These are phyloP conservation scores for Hydrochoerus hydrochaeris DNA, from an alignment of 2,113 vertebrate genomes.

Conservation along the genomic window DNA sequence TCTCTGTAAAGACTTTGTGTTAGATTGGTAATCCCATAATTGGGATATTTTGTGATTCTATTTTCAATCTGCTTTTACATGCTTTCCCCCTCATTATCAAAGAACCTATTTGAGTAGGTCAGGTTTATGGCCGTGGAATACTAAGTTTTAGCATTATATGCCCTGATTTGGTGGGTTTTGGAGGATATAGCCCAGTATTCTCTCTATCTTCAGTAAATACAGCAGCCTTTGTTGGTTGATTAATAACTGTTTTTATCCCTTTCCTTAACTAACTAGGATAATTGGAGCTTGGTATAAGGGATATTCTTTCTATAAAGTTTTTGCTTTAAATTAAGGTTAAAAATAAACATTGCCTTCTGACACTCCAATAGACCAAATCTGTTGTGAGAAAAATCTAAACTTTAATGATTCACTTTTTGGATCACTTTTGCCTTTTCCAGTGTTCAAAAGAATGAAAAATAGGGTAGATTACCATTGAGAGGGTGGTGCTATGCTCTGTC, in stretches of 20 bases:
- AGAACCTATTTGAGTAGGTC: not conserved
- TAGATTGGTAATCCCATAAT: not conserved
- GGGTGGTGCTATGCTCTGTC: not conserved
- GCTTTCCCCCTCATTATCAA: not conserved
- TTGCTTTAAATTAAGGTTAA: constrained; percentile 11
- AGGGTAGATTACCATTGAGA: not conserved
- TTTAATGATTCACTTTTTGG: constrained; percentile 41
- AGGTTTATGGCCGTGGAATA: not conserved
- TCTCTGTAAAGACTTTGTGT: not conserved
- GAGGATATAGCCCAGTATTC: not conserved
- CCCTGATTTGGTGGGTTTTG: not conserved
- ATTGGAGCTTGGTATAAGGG: not conserved
- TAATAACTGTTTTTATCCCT: not conserved
- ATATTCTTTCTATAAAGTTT: constrained; percentile 11
- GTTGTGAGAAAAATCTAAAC: constrained; percentile 61
- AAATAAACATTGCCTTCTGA: constrained; percentile 45
- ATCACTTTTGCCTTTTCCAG: constrained; percentile 45
- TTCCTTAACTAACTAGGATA: not conserved
- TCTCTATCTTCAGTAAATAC: not conserved
- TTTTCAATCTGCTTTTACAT: not conserved
- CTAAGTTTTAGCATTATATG: not conserved
- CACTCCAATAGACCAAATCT: not conserved
- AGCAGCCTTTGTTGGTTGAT: not conserved
- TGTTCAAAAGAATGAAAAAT: not conserved
- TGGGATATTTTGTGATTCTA: not conserved